Base-by-base conservation (phyloP, 1,140 invertebrate species). In the Drosophila equinoxialis region DNA sequence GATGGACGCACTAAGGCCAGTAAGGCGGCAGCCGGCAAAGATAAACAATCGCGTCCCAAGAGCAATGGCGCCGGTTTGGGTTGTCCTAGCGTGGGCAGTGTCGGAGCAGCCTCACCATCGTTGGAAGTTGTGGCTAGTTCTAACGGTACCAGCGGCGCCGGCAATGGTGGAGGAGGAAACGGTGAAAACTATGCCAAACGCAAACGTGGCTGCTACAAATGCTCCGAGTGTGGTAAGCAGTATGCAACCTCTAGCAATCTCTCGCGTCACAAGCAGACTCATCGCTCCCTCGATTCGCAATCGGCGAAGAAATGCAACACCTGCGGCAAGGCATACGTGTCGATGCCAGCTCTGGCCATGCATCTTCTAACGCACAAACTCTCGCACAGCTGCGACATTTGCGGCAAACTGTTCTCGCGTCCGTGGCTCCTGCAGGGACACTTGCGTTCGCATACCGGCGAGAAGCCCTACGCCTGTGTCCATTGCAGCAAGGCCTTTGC, bases 301-400 rank as follows among this genome's bases (percentile, higher is more conserved):
- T 95, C 96, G 67, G 98, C 98, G 2, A 98, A 98, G 92, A 96
- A 97, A 83, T 99, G 98, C 93, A 95, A 95, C 68, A 97, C 97
- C 48, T 99, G 98, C 91, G 97, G 97, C 65, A 98, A 99, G 92
- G 96, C 97, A 0, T 99, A 99, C 93, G 98, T 99, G 11, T 97
- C 96, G 75, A 99, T 99, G 98, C 98, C 98, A 0, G 98, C 98
- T 1, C 93, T 99, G 55, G 97, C 98, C 11, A 99, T 99, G 98
- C 98, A 99, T 93, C 94, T 99, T 54, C 94, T 99, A 14, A 99
- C 98, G 92, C 98, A 94, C 93, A 98, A 95, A 94, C 95, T 94
- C 93, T 96, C 97, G 67, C 98, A 98, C 91, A 97, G 95, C 79
- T 99, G 98, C 93, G 95, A 95, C 26, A 95, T 98, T 5, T 99